Conservation (phyloP, 2,888 invertebrate species). For the Xestobium rufovillosum region DNA sequence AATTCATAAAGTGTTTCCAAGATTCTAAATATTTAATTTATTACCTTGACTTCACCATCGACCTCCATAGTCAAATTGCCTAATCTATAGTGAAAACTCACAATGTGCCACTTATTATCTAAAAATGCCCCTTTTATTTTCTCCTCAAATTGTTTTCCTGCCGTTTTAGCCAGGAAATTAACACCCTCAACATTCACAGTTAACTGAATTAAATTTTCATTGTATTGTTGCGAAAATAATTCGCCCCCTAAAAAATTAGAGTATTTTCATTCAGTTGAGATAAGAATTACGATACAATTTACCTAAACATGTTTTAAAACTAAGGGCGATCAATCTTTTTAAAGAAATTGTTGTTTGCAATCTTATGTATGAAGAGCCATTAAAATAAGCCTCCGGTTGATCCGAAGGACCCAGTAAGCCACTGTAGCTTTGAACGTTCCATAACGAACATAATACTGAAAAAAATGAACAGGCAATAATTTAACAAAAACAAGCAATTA, state of each 20-base stretch:
- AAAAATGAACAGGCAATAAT: too few species aligned
- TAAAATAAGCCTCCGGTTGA: conserved; percentile 75
- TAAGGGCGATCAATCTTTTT: conserved; percentile 73
- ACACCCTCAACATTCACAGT: conserved; percentile 44
- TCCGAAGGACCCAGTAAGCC: conserved; percentile 47
- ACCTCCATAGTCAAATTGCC: conserved; percentile 51
- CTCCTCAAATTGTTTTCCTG: conserved; percentile 49
- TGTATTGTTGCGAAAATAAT: conserved; percentile 62
- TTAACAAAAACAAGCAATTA: too few species aligned
- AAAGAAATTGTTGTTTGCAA: conserved; percentile 64
- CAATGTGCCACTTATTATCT: conserved; percentile 77
- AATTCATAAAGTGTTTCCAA: too few species aligned
- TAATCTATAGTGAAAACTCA: conserved; percentile 56
- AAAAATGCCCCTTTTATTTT: conserved; percentile 60
- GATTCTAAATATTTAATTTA: conserved; percentile 21
- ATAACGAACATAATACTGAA: too few species aligned
- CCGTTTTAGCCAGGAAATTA: conserved; percentile 44
- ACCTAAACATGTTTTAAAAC: conserved; percentile 71
- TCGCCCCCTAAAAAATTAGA: conserved; percentile 57
- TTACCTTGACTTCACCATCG: conserved; percentile 50
- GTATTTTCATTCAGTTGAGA: too few species aligned
- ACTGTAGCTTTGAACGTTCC: too few species aligned
- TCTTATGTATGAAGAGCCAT: conserved; percentile 70
- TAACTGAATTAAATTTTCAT: conserved; percentile 42
- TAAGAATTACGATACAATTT: conserved; percentile 17